Conservation (phyloP, 2,888 invertebrate genomes). For the Noctua fimbriata region DNA sequence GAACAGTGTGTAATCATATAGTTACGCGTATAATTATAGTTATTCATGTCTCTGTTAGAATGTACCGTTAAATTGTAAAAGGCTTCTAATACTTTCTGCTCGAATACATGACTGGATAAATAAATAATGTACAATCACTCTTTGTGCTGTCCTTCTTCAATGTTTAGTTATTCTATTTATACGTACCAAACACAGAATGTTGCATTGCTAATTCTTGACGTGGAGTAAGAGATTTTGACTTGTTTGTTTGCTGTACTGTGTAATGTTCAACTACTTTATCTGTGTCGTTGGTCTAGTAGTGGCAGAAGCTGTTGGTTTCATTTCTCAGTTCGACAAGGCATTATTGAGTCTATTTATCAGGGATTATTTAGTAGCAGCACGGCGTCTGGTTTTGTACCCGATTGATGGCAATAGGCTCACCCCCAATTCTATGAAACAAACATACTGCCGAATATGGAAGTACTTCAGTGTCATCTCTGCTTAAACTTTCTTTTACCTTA, state of each 20-base stretch:
- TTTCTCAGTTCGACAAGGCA: background rate
- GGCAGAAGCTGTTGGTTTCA: background rate
- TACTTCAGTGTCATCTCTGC: background rate
- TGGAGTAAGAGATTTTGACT: background rate
- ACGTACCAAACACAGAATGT: background rate
- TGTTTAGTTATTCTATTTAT: constrained; percentile 25
- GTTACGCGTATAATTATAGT: constrained; percentile 71
- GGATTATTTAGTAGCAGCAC: background rate
- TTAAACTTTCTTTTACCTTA: background rate
- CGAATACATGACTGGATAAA: constrained; percentile 49
- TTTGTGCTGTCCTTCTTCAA: constrained; percentile 42
- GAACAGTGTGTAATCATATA: constrained; percentile 80
- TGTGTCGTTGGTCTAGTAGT: background rate
- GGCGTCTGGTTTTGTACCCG: background rate
- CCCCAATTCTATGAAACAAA: background rate
- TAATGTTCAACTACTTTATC: background rate
- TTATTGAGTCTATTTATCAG: background rate
- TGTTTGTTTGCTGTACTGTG: background rate
- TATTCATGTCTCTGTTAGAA: constrained; percentile 60
- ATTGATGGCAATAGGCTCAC: background rate
- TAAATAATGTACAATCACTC: constrained; percentile 48
- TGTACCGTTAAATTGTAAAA: constrained; percentile 61
- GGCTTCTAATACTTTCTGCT: constrained; percentile 53
- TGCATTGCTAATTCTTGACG: constrained; percentile 18
- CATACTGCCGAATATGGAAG: background rate